phyloP scores from a whole-genome alignment of 2,797 vertebrate genomes.

The Myotis daubentonii region DNA sequence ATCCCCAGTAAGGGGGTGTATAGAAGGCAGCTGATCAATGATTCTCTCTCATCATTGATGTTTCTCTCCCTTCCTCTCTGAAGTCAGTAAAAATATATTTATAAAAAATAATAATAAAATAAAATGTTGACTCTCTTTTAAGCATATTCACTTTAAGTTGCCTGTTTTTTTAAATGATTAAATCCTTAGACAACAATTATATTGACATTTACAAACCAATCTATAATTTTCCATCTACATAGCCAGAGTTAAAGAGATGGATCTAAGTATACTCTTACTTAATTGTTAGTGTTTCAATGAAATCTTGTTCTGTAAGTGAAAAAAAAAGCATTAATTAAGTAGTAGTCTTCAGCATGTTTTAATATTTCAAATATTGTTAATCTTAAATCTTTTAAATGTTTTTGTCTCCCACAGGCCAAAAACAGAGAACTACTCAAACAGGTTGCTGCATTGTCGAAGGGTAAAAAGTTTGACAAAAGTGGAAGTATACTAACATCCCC shows the following conservation, averaged over 20 bases:
- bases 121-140: conserved; percentile 34
- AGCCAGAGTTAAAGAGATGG: conserved; percentile 18
- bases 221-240: conserved; percentile 10
- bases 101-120: not conserved
- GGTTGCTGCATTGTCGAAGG: conserved; percentile 98
- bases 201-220: conserved; percentile 4
- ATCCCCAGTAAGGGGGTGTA: too few species aligned
- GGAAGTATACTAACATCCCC: conserved; percentile 94
- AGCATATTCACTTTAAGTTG: not conserved
- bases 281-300: conserved; percentile 14
- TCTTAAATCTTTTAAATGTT: conserved; percentile 49
- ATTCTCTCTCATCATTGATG: too few species aligned
- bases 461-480: conserved; percentile 98
- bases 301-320: not conserved
- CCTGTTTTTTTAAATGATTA: not conserved
- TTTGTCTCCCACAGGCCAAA: conserved; percentile 91
- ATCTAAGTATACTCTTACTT: conserved; percentile 7
- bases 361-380: conserved; percentile 62
- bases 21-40: too few species aligned
- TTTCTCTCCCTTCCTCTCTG: too few species aligned
- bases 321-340: not conserved
- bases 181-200: not conserved
- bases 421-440: conserved; percentile 99
- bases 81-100: too few species aligned
- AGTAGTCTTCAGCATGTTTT: conserved; percentile 27